Base-by-base conservation (phyloP, 23 tunicate genomes). In the Clavelina lepadiformis region DNA sequence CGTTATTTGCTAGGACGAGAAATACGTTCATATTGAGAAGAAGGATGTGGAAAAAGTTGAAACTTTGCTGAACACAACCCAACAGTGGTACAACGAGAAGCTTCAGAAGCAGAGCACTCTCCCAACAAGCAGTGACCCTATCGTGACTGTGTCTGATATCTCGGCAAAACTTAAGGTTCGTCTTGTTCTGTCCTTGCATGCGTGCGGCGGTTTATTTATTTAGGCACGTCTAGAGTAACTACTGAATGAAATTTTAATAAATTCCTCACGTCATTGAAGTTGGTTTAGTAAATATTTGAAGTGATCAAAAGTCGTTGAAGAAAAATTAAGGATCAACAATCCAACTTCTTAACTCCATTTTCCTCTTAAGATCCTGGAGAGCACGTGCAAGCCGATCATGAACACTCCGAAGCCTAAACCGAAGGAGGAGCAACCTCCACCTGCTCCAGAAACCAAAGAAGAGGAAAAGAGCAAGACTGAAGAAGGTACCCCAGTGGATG, bases 401-500 rank as follows among this genome's bases (percentile, higher is more conserved):
- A 80, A 80, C 60, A 88, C 86, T 15, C 86, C 86, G 3, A 88
- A 88, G 33, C 96, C 87, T 2, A 80, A 79, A 68, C 93, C 93
- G 0, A 84, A 84, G 57, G 93, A 84, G 34, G 84, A 64, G 57
- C 80, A 65, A 33, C 95, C 95, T 3, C 82, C 88, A 8, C 78
- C 77, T 22, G 65, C 25, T 6, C 63, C 77, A 7, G 78, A 59
- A 46, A 35, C 20, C 36, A 44, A 41, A 13, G 67, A 49, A n/a
- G 86, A 62, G 1, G 46, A 71, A 35, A 45, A 59, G 18, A 64
- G 21, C 22, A 50, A 52, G 8, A 29, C 44, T 32, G 68, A 65
- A 7, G 24, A 21, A 18, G 36, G 35, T 5, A 33, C 71, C 8
- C 31, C 20, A 5, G 37, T 54, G 0, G 50, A 28, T 3, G 36